Conservation (phyloP, 92 coral and sea anemone species). For the Siderastrea radians region DNA sequence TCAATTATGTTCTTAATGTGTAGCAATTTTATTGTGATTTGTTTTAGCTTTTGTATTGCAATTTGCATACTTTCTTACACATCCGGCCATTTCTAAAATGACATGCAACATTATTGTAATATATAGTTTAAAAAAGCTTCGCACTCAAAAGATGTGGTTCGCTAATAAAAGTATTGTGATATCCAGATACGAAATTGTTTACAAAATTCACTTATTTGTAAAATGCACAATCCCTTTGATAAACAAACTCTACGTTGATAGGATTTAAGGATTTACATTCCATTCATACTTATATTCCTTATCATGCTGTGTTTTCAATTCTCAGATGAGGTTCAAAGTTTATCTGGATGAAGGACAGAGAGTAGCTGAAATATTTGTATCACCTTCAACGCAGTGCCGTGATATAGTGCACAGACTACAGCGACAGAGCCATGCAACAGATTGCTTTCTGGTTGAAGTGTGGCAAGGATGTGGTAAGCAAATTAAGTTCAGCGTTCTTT, state of each 20-base stretch:
- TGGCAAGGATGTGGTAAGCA: constrained; percentile 99
- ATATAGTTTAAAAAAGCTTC: no score
- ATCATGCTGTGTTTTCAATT: constrained; percentile 6
- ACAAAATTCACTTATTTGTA: background rate
- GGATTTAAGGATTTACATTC: constrained; percentile 26
- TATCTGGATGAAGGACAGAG: constrained; percentile 77
- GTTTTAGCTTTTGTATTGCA: background rate
- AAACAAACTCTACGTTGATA: background rate
- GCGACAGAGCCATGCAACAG: constrained; percentile 75
- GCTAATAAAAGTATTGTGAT: no score
- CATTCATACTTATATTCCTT: background rate
- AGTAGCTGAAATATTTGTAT: constrained; percentile 82
- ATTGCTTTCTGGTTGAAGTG: constrained; percentile 91
- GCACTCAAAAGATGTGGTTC: no score
- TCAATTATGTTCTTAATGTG: background rate
- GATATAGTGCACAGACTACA: constrained; percentile 88
- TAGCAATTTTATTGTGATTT: constrained; percentile 7
- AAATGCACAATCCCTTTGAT: background rate
- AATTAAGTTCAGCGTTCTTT: background rate
- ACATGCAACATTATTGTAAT: background rate
- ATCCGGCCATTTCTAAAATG: background rate
- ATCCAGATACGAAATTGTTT: no score
- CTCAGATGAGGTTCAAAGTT: constrained; percentile 82
- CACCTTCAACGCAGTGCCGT: constrained; percentile 80
- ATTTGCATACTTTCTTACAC: constrained; percentile 1